Conservation (phyloP, 2,113 vertebrate species). For the Mastomys natalensis region DNA sequence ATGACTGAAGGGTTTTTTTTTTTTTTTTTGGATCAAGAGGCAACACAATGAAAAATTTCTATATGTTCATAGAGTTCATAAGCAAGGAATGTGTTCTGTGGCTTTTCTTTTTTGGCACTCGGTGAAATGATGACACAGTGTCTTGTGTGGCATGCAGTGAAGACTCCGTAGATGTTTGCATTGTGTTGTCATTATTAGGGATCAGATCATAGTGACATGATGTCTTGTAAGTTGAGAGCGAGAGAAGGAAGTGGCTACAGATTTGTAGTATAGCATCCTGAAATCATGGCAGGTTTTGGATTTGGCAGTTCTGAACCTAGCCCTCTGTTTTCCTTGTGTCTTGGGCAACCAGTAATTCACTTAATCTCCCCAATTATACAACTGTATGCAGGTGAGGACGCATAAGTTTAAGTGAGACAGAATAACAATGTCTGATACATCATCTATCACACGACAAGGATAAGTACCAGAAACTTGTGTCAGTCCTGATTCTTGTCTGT, state of each 20-base stretch:
- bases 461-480: background rate
- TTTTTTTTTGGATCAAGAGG: background rate
- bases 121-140: background rate
- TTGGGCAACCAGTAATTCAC: slow-evolving; percentile 14
- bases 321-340: background rate
- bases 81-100: background rate
- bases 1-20: background rate
- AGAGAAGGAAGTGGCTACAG: background rate
- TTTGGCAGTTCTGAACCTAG: background rate
- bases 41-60: background rate
- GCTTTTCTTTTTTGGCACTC: background rate
- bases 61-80: background rate
- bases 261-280: background rate
- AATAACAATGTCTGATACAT: background rate
- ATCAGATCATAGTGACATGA: background rate
- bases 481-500: background rate
- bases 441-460: background rate
- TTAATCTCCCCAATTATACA: background rate
- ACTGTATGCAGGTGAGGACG: no score
- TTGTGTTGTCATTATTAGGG: background rate
- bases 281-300: background rate
- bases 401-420: background rate
- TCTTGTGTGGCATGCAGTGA: background rate
- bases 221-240: background rate
- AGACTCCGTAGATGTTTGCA: background rate